Percentiles rank a stretch among this genome's conserved stretches.
phyloP scores from a whole-genome alignment of 2,888 invertebrate genomes.

The Lycocerus yunnanus region DNA sequence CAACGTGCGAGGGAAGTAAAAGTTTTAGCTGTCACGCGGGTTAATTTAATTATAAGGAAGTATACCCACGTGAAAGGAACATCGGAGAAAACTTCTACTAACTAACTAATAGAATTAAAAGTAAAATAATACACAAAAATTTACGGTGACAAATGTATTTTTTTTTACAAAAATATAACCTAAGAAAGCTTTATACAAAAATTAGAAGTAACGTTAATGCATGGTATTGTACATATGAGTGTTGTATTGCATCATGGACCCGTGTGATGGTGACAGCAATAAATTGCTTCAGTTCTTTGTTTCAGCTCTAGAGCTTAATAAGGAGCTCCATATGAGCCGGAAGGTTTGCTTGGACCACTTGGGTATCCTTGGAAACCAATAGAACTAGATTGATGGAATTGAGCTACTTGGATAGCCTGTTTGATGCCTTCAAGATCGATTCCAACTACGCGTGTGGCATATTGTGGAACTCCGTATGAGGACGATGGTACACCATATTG shows the following conservation, averaged over 20 bases:
- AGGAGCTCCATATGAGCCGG: constrained; percentile 73
- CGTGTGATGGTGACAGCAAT: constrained; percentile 48
- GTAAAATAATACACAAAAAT: constrained; percentile 17
- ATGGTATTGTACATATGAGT: constrained; percentile 44
- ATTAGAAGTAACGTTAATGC: constrained; percentile 47
- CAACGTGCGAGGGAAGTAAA: constrained; percentile 14
- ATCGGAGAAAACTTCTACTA: not conserved
- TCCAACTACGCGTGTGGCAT: constrained; percentile 71
- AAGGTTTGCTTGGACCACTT: constrained; percentile 59
- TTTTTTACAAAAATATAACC: constrained; percentile 55
- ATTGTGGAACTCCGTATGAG: constrained; percentile 67
- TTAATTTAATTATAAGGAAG: not conserved
- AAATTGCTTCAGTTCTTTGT: constrained; percentile 38
- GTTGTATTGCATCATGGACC: constrained; percentile 55
- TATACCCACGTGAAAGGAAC: constrained; percentile 8
- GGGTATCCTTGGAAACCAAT: constrained; percentile 59
- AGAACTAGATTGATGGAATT: constrained; percentile 73
- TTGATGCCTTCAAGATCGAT: constrained; percentile 85
- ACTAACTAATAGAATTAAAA: not conserved
- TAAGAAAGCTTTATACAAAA: constrained; percentile 59
- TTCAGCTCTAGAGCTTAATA: constrained; percentile 42
- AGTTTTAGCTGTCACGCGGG: constrained; percentile 6
- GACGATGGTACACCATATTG: constrained; percentile 72
- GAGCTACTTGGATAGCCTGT: constrained; percentile 86
- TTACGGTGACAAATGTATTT: constrained; percentile 61